Base-by-base conservation (phyloP, 2,797 vertebrate species). In the Clarias fuscus region DNA sequence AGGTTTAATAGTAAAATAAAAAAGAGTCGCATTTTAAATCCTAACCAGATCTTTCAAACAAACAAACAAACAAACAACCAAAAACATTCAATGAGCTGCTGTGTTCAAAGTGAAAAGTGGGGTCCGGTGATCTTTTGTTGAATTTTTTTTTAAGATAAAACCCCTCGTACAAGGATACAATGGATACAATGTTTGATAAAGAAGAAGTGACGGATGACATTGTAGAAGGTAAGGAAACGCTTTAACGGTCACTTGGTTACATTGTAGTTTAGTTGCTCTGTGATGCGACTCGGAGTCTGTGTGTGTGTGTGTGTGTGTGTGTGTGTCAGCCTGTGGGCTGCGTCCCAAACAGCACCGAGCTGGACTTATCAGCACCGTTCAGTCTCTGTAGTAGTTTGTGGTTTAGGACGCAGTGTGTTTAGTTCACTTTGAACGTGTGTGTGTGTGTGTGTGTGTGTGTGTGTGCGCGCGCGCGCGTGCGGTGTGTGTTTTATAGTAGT, bases 101-200 rank as follows among this genome's bases (percentile, higher is more conserved):
- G 79, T 7, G 62, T 65, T 65, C 2, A 27, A 67, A 67, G 82
- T 27, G 3, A 40, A 37, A 58, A 7, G 13, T 30, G 17, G 11
- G 27, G 8, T 82, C 40, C 10, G 65, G 43, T 82, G n/a, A 20
- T 61, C 13, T 56, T 77, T 53, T 24, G n/a, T 24, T 67, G 24
- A 65, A 48, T 6, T 6, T 43, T 43, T 43, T 43, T 43, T 43
- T 11, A 67, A 73, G 68, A 83, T 22, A 10, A 40, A 65, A n/a
- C 5, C 1, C 8, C 37, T 37, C 62, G 48, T 22, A 3, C 48
- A 13, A 88, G 77, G 89, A 93, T 88, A 91, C 88, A 90, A 90
- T 89, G 90, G 92, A 93, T 15, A 92, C 18, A 87, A 95, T 93
- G 94, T 93, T 88, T 22, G 94, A 94, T 64, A 93, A 90, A 84